These are phyloP conservation scores for Panorpa germanica DNA, from an alignment of 2,888 invertebrate genomes.

Conservation along the genomic window DNA sequence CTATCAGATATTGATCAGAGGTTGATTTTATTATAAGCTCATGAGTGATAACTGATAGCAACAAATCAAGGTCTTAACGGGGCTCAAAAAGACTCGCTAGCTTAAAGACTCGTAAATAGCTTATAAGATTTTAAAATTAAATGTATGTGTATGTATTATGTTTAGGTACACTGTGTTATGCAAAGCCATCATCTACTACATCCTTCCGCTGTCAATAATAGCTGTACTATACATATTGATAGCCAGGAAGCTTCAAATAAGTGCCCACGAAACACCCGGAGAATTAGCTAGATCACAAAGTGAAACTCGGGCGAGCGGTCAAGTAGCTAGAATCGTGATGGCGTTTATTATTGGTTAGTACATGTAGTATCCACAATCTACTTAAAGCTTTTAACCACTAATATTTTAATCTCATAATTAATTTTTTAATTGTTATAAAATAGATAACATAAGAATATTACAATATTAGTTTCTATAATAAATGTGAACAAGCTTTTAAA, in stretches of 20 bases:
- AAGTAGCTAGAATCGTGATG: constrained; percentile 78
- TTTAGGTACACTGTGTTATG: constrained; percentile 37
- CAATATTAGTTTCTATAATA: no score
- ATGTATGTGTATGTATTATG: constrained; percentile 7
- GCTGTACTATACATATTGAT: constrained; percentile 76
- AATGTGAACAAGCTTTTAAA: no score
- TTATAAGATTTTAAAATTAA: constrained; percentile 1
- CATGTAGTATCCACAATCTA: background rate
- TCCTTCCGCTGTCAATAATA: constrained; percentile 70
- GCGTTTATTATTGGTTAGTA: constrained; percentile 61
- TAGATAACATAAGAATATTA: no score
- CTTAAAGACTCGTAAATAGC: no score
- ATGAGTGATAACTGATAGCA: no score
- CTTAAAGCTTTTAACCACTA: no score
- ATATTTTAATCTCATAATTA: no score
- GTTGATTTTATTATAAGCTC: no score
- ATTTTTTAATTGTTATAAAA: no score
- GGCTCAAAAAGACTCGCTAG: no score
- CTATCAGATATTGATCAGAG: no score
- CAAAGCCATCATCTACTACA: constrained; percentile 65
- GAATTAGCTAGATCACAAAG: constrained; percentile 44
- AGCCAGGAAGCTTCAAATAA: constrained; percentile 69
- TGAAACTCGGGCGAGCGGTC: constrained; percentile 50
- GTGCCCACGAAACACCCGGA: constrained; percentile 70
- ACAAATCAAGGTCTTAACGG: no score